phyloP scores from a whole-genome alignment of 2,113 vertebrate genomes.

The Psammodynastes pulverulentus region DNA sequence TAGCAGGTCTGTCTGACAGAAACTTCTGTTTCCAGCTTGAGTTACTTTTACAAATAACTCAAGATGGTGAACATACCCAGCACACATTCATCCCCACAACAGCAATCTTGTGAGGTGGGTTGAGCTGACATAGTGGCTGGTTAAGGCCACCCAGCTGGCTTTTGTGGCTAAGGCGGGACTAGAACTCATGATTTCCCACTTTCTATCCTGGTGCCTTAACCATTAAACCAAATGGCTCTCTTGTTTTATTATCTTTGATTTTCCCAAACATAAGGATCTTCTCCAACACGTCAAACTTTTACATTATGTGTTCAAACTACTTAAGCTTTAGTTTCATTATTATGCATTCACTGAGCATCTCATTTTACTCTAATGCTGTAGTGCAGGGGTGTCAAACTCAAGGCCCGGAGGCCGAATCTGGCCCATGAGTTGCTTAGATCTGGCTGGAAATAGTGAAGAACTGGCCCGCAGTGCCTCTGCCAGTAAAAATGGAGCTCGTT shows the following conservation, averaged over 20 bases:
- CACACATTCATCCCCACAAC: not conserved
- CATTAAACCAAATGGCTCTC: not conserved
- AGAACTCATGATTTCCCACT: not conserved
- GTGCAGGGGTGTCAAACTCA: no score
- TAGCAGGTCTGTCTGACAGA: not conserved
- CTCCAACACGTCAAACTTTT: not conserved
- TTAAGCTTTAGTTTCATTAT: not conserved
- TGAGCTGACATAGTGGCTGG: not conserved
- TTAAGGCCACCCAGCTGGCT: not conserved
- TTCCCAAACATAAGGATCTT: not conserved
- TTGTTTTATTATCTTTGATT: not conserved
- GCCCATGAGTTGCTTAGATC: no score
- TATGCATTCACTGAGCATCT: not conserved
- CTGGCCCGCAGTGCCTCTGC: no score
- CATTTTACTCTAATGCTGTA: not conserved
- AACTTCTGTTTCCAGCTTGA: not conserved
- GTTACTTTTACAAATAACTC: not conserved
- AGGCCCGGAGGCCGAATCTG: no score
- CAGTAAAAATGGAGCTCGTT: no score
- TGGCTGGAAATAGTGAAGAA: no score
- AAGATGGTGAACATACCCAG: not conserved
- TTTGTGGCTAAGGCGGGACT: not conserved
- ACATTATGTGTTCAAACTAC: not conserved
- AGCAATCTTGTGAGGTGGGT: not conserved
- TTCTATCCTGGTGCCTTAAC: not conserved